A percentile compares a stretch with the other conserved stretches of the same genome.
Conservation (phyloP, 2,888 invertebrate genomes). For the Seira sanloemensis region DNA sequence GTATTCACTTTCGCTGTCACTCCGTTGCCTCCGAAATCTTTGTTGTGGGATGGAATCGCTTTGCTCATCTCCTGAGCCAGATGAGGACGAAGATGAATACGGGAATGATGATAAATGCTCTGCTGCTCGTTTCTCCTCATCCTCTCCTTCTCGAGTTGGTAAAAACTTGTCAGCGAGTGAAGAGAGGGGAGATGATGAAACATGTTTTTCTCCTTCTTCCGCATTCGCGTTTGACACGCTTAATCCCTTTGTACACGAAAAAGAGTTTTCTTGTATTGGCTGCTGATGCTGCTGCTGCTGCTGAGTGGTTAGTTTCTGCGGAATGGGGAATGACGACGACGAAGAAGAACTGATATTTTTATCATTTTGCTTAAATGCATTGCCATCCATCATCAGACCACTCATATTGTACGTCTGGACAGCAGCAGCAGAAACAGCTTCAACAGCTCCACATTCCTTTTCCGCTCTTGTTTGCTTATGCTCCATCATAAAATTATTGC, state of each 20-base stretch:
- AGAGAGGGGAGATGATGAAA: constrained; percentile 44
- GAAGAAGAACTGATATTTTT: constrained; percentile 48
- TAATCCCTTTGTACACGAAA: constrained; percentile 17
- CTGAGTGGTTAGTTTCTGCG: constrained; percentile 32
- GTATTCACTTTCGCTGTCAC: constrained; percentile 71
- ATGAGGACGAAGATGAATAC: constrained; percentile 29
- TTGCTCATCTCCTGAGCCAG: constrained; percentile 57
- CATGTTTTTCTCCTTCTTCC: constrained; percentile 43
- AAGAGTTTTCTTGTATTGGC: background rate
- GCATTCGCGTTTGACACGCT: constrained; percentile 36
- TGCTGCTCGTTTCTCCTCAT: background rate
- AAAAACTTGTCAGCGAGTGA: constrained; percentile 43
- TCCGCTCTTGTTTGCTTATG: background rate
- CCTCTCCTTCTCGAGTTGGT: constrained; percentile 31
- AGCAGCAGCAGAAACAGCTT: background rate
- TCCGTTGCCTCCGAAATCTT: constrained; percentile 63
- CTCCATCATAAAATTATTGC: constrained; percentile 2
- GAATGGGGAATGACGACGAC: constrained; percentile 2
- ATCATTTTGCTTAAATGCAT: constrained; percentile 29
- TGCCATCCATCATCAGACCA: constrained; percentile 43
- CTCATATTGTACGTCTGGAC: constrained; percentile 8
- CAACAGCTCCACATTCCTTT: constrained; percentile 15
- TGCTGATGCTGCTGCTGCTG: constrained; percentile 7
- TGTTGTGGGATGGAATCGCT: constrained; percentile 31
- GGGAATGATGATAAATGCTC: constrained; percentile 35